These are phyloP conservation scores for Gymnobelideus leadbeateri DNA, from an alignment of 2,113 vertebrate genomes.

Conservation along the genomic window DNA sequence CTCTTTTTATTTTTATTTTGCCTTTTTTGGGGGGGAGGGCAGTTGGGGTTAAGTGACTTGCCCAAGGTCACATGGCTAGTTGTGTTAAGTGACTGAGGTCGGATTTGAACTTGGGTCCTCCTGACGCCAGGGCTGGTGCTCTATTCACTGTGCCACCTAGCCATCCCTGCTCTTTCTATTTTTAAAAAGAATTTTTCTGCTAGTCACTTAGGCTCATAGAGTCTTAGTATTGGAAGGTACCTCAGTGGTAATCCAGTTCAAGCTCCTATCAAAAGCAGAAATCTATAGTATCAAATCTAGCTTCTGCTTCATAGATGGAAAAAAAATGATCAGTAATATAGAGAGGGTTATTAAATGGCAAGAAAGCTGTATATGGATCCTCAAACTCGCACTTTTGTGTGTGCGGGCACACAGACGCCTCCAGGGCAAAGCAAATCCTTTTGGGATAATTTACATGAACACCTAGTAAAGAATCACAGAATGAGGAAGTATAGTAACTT, in stretches of 20 bases:
- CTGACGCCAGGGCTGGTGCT: too few species aligned
- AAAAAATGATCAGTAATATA: background rate
- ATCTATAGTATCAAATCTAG: background rate
- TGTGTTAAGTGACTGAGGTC: too few species aligned
- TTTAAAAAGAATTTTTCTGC: background rate
- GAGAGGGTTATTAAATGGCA: background rate
- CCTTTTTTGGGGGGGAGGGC: too few species aligned
- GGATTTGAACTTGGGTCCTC: too few species aligned
- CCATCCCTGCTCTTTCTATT: background rate
- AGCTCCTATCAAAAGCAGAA: background rate
- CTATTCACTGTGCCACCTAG: too few species aligned
- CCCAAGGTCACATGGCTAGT: too few species aligned
- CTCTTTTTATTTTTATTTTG: background rate
- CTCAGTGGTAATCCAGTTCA: background rate
- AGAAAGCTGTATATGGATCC: background rate
- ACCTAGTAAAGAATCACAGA: background rate
- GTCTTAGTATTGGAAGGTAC: background rate
- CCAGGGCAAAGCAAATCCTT: background rate
- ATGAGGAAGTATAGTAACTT: background rate
- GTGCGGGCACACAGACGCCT: background rate
- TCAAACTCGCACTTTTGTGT: background rate
- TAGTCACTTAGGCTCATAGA: background rate
- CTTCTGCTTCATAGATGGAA: background rate
- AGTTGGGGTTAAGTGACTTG: too few species aligned
- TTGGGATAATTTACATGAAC: background rate